These are phyloP conservation scores for Boulengeromyrus knoepffleri DNA, from an alignment of 2,113 vertebrate genomes.

Conservation along the genomic window DNA sequence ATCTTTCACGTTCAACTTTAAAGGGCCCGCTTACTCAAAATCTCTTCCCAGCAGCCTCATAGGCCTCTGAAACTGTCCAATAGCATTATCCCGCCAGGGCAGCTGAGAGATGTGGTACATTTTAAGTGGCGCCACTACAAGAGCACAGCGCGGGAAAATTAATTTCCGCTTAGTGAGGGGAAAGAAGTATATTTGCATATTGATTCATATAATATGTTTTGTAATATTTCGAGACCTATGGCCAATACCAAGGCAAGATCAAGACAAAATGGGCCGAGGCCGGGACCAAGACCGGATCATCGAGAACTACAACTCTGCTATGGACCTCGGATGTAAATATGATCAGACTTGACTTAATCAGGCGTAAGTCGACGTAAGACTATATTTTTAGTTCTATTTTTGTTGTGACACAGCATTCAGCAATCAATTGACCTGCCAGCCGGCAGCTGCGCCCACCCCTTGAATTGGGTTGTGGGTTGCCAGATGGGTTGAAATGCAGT, in stretches of 20 bases:
- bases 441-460: neutral
- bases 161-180: no score
- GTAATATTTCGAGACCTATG: no score
- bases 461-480: neutral
- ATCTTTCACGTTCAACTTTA: neutral
- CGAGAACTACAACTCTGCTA: neutral
- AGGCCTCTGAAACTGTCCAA: neutral
- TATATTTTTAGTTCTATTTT: neutral
- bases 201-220: no score
- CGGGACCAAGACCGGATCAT: no score
- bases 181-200: no score
- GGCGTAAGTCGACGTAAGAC: neutral
- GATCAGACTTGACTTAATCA: neutral
- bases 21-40: neutral
- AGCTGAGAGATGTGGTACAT: neutral
- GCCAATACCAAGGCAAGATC: no score
- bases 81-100: neutral
- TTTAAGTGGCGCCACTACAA: neutral
- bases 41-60: neutral
- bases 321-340: neutral
- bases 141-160: neutral
- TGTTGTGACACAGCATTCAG: neutral
- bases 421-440: neutral
- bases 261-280: no score
- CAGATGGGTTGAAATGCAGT: neutral